phyloP scores from a whole-genome alignment of 2,113 vertebrate genomes.

The Apus apus region DNA sequence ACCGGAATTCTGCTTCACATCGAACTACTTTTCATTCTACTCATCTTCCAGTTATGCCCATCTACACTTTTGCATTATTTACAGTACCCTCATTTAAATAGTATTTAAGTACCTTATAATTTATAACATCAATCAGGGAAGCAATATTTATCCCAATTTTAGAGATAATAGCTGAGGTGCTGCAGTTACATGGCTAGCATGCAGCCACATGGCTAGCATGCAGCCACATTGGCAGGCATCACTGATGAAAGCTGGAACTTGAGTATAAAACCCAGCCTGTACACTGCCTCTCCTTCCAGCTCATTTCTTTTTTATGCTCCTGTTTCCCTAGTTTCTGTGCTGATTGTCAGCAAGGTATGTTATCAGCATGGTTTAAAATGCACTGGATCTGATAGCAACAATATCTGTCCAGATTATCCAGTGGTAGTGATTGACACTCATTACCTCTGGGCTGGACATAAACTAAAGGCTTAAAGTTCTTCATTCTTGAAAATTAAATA shows the following conservation, averaged over 20 bases:
- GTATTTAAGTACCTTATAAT: background rate
- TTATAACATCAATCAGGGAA: background rate
- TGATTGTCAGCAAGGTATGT: background rate
- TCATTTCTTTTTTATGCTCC: background rate
- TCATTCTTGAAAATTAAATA: background rate
- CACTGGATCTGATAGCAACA: background rate
- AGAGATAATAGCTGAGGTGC: background rate
- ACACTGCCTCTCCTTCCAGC: background rate
- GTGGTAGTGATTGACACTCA: background rate
- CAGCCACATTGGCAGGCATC: background rate
- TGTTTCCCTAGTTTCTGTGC: background rate
- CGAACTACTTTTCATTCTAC: background rate
- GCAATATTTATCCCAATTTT: background rate
- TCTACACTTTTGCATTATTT: constrained; percentile 8
- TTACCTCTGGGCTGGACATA: background rate
- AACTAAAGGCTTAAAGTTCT: background rate
- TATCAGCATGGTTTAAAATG: background rate
- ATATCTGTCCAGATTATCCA: background rate
- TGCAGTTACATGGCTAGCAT: background rate
- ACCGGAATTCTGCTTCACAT: background rate
- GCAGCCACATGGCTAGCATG: background rate
- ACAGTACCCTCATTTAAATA: constrained; percentile 2
- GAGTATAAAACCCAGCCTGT: background rate
- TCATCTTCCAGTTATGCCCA: background rate
- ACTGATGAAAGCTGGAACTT: background rate